Evolutionary conservation across 2,797 vertebrate genomes (phyloP).

Genomic region (Scolopax rusticola): DNA sequence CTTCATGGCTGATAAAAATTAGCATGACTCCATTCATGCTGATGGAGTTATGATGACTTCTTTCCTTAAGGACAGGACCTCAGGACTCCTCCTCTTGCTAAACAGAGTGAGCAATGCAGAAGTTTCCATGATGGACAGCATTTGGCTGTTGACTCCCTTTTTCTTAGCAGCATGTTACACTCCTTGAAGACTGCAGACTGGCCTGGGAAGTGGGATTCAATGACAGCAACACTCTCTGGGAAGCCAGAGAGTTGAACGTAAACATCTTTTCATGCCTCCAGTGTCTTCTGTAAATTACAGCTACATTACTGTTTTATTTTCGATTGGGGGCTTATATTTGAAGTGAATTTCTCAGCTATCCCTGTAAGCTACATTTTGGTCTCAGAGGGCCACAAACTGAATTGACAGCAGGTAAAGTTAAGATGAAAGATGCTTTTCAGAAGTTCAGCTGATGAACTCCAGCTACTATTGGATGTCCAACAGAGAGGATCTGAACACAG

Average conservation of each 20-base stretch:
- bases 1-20: not conserved
- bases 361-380: not conserved
- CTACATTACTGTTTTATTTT: not conserved
- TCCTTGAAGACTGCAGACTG: not conserved
- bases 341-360: not conserved
- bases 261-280: not conserved
- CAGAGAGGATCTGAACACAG: not conserved
- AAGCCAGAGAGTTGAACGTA: not conserved
- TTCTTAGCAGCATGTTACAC: not conserved
- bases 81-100: not conserved
- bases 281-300: not conserved
- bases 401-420: not conserved
- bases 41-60: not conserved
- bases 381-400: not conserved
- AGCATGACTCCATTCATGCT: not conserved
- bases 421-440: not conserved
- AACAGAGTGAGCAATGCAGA: not conserved
- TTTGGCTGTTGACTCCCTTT: not conserved
- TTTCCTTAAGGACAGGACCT: not conserved
- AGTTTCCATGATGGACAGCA: not conserved
- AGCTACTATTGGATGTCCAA: not conserved
- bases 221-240: not conserved
- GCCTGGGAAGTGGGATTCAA: not conserved
- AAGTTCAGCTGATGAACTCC: not conserved
- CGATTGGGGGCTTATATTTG: not conserved